These are phyloP conservation scores for Tineola bisselliella DNA, from an alignment of 2,888 invertebrate species.

Conservation along the genomic window DNA sequence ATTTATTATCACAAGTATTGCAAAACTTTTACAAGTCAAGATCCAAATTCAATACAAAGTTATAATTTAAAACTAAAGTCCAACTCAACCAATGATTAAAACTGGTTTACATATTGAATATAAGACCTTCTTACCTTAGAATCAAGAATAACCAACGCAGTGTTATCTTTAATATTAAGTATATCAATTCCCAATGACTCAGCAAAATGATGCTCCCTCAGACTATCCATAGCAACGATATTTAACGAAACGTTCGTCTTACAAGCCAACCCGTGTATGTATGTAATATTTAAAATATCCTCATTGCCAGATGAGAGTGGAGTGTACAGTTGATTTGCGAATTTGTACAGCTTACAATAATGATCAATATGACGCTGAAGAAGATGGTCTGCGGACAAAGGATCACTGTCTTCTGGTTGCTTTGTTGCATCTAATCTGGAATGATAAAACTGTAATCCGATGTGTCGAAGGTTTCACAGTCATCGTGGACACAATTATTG, in stretches of 20 bases:
- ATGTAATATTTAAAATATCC: constrained; percentile 28
- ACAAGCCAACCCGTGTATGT: constrained; percentile 61
- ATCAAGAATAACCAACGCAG: constrained; percentile 76
- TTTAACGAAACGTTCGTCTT: constrained; percentile 40
- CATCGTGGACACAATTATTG: too few relatives aligned
- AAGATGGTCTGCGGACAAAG: constrained; percentile 62
- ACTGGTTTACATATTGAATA: too few relatives aligned
- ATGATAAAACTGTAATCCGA: too few relatives aligned
- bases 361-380: constrained; percentile 44
- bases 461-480: too few relatives aligned
- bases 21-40: too few relatives aligned
- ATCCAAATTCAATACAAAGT: too few relatives aligned
- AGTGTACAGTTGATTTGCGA: constrained; percentile 45
- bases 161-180: constrained; percentile 66
- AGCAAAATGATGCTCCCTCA: constrained; percentile 77
- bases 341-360: constrained; percentile 43
- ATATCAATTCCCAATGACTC: constrained; percentile 79
- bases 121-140: constrained; percentile 67
- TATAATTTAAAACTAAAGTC: too few relatives aligned
- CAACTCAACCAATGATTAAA: too few relatives aligned
- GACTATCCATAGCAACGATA: constrained; percentile 76
- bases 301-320: constrained; percentile 36
- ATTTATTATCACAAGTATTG: too few relatives aligned
- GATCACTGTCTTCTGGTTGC: constrained; percentile 57
- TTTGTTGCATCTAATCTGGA: constrained; percentile 52